A percentile compares a stretch with the other conserved stretches of the same genome.
These are phyloP conservation scores for Hipparchia semele DNA, from an alignment of 2,888 invertebrate species.

Conservation along the genomic window DNA sequence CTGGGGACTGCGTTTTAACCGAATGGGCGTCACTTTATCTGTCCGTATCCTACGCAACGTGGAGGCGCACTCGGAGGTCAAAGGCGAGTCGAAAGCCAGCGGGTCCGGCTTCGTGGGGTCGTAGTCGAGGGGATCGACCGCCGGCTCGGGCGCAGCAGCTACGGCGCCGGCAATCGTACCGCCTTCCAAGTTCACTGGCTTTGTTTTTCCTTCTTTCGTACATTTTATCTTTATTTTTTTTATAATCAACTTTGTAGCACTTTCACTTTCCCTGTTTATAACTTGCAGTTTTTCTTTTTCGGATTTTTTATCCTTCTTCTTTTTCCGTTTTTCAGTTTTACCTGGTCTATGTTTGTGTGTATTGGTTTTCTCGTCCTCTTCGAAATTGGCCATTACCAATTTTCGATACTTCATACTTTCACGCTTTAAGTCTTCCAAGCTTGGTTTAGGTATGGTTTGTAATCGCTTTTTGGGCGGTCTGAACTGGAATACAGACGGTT, in stretches of 20 bases:
- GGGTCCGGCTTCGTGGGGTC: slow-evolving; percentile 75
- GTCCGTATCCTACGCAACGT: slow-evolving; percentile 84
- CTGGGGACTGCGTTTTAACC: slow-evolving; percentile 92
- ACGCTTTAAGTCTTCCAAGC: slow-evolving; percentile 90
- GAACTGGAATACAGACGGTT: slow-evolving; percentile 76
- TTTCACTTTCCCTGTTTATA: slow-evolving; percentile 77
- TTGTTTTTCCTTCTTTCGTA: slow-evolving; percentile 66
- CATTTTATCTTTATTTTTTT: slow-evolving; percentile 89
- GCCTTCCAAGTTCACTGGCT: slow-evolving; percentile 56
- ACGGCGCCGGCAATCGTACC: slow-evolving; percentile 48
- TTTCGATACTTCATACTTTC: slow-evolving; percentile 95
- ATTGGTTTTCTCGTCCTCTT: slow-evolving; percentile 83
- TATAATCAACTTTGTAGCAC: slow-evolving; percentile 90
- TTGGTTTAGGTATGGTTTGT: slow-evolving; percentile 85
- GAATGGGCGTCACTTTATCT: slow-evolving; percentile 89
- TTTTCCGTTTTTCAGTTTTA: slow-evolving; percentile 72
- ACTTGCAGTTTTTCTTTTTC: slow-evolving; percentile 82
- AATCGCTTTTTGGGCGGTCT: slow-evolving; percentile 93
- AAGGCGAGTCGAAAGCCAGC: slow-evolving; percentile 71
- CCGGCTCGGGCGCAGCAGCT: slow-evolving; percentile 57
- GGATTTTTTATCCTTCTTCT: slow-evolving; percentile 81
- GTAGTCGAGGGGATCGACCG: slow-evolving; percentile 74
- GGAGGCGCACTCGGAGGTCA: slow-evolving; percentile 66
- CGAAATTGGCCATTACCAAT: slow-evolving; percentile 92
- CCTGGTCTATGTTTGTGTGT: slow-evolving; percentile 70